Percentiles rank a stretch among this genome's conserved stretches.
phyloP scores from a whole-genome alignment of 2,797 vertebrate species.

The Sebastes flavidus region DNA sequence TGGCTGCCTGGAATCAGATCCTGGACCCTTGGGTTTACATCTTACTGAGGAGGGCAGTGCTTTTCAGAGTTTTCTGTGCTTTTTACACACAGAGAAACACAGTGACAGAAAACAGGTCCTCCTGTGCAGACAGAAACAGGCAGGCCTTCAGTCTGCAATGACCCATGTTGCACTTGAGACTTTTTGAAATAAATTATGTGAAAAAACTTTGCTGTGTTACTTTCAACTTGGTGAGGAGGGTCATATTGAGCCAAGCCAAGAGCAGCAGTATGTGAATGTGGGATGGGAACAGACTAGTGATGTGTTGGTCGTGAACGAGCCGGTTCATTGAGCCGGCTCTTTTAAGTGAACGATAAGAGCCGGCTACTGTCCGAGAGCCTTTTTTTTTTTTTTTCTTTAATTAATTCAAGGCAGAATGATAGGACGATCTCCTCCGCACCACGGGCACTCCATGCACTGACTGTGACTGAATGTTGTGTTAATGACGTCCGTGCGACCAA shows the following conservation, averaged over 20 bases:
- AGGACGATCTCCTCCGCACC: too few species aligned
- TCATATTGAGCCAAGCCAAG: not conserved
- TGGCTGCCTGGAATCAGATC: constrained; percentile 90
- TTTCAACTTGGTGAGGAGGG: not conserved
- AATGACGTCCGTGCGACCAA: too few species aligned
- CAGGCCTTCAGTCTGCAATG: constrained; percentile 42
- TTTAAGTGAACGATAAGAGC: too few species aligned
- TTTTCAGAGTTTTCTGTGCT: constrained; percentile 75
- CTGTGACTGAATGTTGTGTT: too few species aligned
- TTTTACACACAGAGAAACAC: constrained; percentile 13
- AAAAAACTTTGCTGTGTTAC: not conserved
- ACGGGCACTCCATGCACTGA: too few species aligned
- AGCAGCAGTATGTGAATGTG: not conserved
- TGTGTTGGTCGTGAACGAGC: too few species aligned
- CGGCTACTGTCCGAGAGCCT: too few species aligned
- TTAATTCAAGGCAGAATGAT: too few species aligned
- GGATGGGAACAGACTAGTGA: not conserved
- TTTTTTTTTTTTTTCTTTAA: too few species aligned
- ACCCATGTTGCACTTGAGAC: not conserved
- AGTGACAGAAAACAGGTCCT: constrained; percentile 29
- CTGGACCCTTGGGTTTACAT: constrained; percentile 86
- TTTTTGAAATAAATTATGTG: constrained; percentile 12
- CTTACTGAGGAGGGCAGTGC: constrained; percentile 84
- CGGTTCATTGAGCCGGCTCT: too few species aligned
- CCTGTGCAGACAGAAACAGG: constrained; percentile 27